Conservation (phyloP, 2,888 invertebrate genomes). For the Lasioglossum calceatum region DNA sequence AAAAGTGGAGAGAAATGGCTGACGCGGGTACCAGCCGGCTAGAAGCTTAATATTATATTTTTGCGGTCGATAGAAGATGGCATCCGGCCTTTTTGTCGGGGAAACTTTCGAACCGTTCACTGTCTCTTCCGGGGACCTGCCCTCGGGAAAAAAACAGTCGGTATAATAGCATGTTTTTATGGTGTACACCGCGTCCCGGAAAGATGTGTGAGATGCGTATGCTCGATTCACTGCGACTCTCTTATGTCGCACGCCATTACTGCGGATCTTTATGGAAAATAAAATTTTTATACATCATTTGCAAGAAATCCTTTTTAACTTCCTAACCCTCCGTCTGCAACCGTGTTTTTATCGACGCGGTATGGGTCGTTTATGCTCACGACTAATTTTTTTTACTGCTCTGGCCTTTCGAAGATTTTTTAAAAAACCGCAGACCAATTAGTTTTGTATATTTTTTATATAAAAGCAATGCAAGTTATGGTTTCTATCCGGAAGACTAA, state of each 20-base stretch:
- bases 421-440: background rate
- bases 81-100: constrained; percentile 35
- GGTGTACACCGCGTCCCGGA: background rate
- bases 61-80: constrained; percentile 39
- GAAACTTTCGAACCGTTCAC: constrained; percentile 22
- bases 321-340: too few species aligned
- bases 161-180: background rate
- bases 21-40: constrained; percentile 27
- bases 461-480: background rate
- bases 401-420: too few species aligned
- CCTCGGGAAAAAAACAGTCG: background rate
- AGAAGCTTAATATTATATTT: constrained; percentile 41
- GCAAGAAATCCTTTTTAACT: background rate
- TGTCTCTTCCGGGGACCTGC: background rate
- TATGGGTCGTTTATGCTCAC: too few species aligned
- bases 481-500: too few species aligned
- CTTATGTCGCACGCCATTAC: background rate
- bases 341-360: too few species aligned
- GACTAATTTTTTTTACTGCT: too few species aligned
- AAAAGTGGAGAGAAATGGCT: constrained; percentile 36
- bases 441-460: background rate
- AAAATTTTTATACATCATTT: background rate
- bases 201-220: background rate
- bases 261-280: background rate
- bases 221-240: background rate